Conservation (phyloP, 2,113 vertebrate genomes). For the Myotis davidii region DNA sequence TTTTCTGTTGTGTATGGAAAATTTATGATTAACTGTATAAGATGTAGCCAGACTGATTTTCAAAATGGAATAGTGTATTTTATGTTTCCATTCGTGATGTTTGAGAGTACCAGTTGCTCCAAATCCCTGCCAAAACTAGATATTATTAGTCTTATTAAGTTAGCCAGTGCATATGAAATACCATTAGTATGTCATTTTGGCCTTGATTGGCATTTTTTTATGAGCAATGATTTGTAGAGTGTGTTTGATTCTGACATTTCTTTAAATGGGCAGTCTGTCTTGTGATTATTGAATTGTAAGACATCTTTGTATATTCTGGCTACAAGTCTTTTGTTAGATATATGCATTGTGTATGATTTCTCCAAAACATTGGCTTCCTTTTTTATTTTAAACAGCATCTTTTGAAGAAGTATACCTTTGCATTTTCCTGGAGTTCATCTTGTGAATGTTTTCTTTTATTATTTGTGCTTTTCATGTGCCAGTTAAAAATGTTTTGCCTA, state of each 20-base stretch:
- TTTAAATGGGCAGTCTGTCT: neutral
- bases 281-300: conserved; percentile 7
- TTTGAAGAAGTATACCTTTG: neutral
- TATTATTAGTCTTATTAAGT: neutral
- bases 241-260: neutral
- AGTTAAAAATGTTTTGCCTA: neutral
- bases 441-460: neutral
- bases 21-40: neutral
- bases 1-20: neutral
- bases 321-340: neutral
- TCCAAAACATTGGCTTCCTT: neutral
- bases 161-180: neutral
- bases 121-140: neutral
- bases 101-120: neutral
- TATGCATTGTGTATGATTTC: neutral
- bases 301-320: neutral
- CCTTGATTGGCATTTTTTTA: neutral
- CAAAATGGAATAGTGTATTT: neutral
- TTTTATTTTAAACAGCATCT: neutral
- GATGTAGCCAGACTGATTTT: neutral
- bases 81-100: neutral
- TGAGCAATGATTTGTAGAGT: neutral
- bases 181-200: neutral
- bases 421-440: neutral
- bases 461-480: neutral